Evolutionary conservation across 2,797 vertebrate genomes (phyloP), one percentile per base, ranked within the genome.

Genomic region (Novumbra hubbsi): DNA sequence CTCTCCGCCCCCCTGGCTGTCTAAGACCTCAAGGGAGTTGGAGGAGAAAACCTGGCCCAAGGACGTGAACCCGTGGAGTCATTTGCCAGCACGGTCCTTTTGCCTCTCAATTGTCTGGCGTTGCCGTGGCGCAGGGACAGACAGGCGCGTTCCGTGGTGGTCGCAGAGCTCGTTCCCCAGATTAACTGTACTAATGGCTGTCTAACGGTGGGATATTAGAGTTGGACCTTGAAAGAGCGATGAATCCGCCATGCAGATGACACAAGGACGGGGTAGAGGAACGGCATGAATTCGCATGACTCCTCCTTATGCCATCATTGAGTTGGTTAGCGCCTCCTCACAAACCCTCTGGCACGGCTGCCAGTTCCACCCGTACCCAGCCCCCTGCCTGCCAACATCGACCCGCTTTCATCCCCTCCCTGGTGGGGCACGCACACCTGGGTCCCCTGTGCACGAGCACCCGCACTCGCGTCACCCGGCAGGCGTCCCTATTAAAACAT

Each of bases 111-210:
- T 60, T 24, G 76, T 77, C 85, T 65, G 15, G 38, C 50, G 66
- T 70, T 45, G 63, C 32, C 76, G 73, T 73, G 52, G 48, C 12
- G n/a, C 21, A 68, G 16, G 55, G 55, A 60, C 55, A 60, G n/a
- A 60, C 55, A 24, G 2, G 21, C 5, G 21, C 55, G 24, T 60
- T 21, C 69, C 88, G 90, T 76, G 73, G 34, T 83, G 89, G 87
- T 88, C 86, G 81, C 60, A 71, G 48, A 76, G 84, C 89, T 89
- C 77, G 86, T 91, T 90, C 85, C 79, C 79, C 86, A 83, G 88
- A 90, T 92, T 91, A 92, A 85, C 86, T 89, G 81, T 85, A 79
- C 84, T 90, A 88, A 91, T 89, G 80, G 83, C 80, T 71, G 75
- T 84, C 91, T 87, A 92, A 91, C 89, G 86, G 87, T 89, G 89